Evolutionary conservation across 2,113 vertebrate genomes (phyloP).

Genomic region (Glaucidium brasilianum): DNA sequence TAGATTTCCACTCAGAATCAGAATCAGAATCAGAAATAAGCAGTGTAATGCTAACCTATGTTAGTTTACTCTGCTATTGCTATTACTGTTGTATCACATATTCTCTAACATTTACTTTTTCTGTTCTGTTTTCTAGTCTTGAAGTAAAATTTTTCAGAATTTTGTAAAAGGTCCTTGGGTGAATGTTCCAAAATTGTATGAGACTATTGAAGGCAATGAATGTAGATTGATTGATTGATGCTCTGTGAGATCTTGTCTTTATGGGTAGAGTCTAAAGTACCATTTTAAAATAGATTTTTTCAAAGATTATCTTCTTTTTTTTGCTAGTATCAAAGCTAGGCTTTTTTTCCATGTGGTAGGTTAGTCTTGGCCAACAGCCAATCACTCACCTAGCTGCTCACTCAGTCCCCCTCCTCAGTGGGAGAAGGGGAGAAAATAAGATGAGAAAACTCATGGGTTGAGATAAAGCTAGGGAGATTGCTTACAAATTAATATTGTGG

Average conservation of each 20-base stretch:
- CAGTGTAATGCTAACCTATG: background rate
- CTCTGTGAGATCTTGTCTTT: background rate
- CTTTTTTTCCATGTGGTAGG: background rate
- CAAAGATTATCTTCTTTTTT: background rate
- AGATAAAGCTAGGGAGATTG: background rate
- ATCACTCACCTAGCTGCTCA: accelerated
- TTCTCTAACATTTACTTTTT: background rate
- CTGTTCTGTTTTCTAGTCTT: background rate
- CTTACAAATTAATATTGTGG: background rate
- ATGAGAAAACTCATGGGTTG: background rate
- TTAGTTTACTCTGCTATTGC: background rate
- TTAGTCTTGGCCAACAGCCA: background rate
- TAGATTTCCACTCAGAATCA: background rate
- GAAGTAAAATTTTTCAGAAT: background rate
- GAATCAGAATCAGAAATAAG: background rate
- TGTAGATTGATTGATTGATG: background rate
- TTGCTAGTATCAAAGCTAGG: background rate
- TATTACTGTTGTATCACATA: background rate
- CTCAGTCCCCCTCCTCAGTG: background rate
- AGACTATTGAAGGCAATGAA: background rate
- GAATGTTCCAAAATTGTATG: background rate
- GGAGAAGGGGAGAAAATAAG: background rate
- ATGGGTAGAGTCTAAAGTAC: background rate
- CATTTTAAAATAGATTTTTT: background rate
- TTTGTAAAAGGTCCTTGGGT: background rate